Evolutionary conservation across 2,797 vertebrate genomes (phyloP).

Genomic region (Nasua narica): DNA sequence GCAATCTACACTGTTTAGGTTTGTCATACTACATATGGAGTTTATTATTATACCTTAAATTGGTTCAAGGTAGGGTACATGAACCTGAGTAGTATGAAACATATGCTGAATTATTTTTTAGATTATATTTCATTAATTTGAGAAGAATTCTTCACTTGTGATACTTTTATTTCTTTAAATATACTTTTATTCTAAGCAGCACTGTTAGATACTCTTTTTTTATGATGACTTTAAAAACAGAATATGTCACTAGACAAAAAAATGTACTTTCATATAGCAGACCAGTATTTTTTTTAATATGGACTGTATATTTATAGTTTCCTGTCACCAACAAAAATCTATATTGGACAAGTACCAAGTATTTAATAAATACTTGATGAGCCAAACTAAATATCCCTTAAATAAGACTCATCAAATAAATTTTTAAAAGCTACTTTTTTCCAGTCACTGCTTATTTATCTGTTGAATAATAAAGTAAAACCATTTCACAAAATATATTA

Average conservation of each 20-base stretch:
- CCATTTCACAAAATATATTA: not conserved
- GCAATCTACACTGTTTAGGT: not conserved
- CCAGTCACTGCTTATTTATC: not conserved
- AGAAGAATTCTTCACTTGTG: not conserved
- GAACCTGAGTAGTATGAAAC: not conserved
- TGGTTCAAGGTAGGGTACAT: not conserved
- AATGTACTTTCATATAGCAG: not conserved
- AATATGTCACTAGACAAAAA: not conserved
- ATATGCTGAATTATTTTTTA: not conserved
- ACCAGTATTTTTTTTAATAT: not conserved
- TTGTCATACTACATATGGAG: not conserved
- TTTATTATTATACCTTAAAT: not conserved
- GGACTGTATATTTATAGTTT: not conserved
- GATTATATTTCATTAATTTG: not conserved
- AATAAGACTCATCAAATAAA: not conserved
- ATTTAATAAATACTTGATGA: not conserved
- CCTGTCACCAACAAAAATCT: not conserved
- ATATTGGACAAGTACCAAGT: not conserved
- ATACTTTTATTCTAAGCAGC: not conserved
- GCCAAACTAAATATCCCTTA: not conserved
- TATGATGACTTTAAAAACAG: not conserved
- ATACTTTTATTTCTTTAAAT: not conserved
- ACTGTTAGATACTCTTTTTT: not conserved
- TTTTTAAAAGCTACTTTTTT: not conserved
- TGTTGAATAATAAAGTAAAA: not conserved